Base-by-base conservation (phyloP, 2,797 vertebrate genomes). In the Rachycentron canadum region DNA sequence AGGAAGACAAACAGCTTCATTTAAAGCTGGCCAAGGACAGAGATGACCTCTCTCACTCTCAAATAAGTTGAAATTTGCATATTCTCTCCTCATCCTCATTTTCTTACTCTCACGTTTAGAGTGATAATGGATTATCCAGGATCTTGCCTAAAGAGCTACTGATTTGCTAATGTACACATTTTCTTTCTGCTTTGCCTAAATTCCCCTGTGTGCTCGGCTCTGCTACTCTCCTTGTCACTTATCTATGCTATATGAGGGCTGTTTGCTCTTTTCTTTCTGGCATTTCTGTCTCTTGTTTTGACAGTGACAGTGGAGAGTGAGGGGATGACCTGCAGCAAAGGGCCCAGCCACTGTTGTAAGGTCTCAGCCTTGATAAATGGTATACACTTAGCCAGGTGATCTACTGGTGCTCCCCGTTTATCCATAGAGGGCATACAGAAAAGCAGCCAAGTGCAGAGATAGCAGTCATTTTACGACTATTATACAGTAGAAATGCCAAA, bases 1-100 rank as follows among this genome's bases (percentile, higher is more conserved):
- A 84, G 73, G 83, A 90, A 90, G 91, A 91, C 90, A 89, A 91
- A 92, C 89, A 83, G 80, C 87, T 91, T 90, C 81, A 86, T 89
- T 91, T 88, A 89, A 83, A 91, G 78, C 79, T 83, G 89, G 84
- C 72, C 85, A 90, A 90, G 88, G 89, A 85, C 82, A 81, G 69
- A 86, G 77, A 75, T 34, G 19, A 64, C 77, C 84, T 80, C 81
- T 73, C 64, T 73, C 73, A 64, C 74, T 71, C 25, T 73, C 82
- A 89, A 79, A 86, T 86, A 69, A 78, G 62, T 19, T 74, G 65
- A 79, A 86, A 89, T 92, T 81, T 83, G 85, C 87, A 88, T 91
- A 62, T 79, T 88, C 69, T 72, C 57, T 74, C 60, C 32, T 21
- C 25, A n/a, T 63, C 78, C 64, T 68, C 53, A 5, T 81, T 78